Evolutionary conservation across 2,888 invertebrate species (phyloP).

Genomic region (Sympetrum striolatum): DNA sequence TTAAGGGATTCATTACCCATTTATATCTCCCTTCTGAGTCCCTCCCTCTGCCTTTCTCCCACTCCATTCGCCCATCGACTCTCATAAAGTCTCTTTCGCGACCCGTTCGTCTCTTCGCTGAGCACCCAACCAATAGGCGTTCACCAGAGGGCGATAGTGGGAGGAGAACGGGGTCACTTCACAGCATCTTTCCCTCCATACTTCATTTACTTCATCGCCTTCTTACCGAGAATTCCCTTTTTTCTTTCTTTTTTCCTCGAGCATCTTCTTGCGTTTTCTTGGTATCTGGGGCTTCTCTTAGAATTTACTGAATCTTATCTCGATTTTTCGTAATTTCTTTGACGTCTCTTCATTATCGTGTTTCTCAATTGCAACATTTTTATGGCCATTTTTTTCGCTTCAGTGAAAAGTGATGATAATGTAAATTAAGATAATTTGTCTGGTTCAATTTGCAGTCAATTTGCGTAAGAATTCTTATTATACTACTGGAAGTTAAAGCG

Average conservation of each 20-base stretch:
- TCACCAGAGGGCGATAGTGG: not conserved
- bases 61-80: not conserved
- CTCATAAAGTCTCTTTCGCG: not conserved
- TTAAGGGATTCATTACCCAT: slow-evolving; percentile 22
- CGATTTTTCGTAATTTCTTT: too few species aligned
- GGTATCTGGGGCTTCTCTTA: too few species aligned
- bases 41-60: not conserved
- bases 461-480: too few species aligned
- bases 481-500: too few species aligned
- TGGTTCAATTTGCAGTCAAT: too few species aligned
- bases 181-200: not conserved
- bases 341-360: too few species aligned
- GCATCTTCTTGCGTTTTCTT: too few species aligned
- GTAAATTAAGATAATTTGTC: too few species aligned
- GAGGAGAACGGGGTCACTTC: not conserved
- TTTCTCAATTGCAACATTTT: too few species aligned
- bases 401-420: too few species aligned
- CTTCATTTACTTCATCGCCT: not conserved
- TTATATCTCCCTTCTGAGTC: not conserved
- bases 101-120: not conserved
- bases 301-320: too few species aligned
- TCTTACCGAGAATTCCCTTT: not conserved
- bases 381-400: too few species aligned
- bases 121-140: not conserved
- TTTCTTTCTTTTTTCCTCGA: not conserved